Conservation (phyloP, 2,888 invertebrate species). For the Nematopogon swammerdamellus region DNA sequence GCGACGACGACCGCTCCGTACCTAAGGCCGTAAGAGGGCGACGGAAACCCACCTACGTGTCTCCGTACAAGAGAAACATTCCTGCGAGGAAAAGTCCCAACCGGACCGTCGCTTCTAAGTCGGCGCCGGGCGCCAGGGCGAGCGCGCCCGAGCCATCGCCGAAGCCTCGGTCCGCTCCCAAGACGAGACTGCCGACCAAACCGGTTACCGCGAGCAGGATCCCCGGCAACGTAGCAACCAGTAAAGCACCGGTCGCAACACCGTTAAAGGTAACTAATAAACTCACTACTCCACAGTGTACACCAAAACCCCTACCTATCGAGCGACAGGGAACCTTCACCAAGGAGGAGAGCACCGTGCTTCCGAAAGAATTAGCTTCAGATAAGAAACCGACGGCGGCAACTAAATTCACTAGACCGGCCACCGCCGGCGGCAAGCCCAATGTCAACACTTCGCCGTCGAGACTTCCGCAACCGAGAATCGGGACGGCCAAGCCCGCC, state of each 20-base stretch:
- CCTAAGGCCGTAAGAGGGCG: slow-evolving; percentile 64
- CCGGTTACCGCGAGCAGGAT: slow-evolving; percentile 29
- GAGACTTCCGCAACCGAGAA: slow-evolving; percentile 32
- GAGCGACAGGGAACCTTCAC: slow-evolving; percentile 91
- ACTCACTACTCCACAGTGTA: slow-evolving; percentile 15
- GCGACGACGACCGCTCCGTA: slow-evolving; percentile 33
- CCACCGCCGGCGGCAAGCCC: slow-evolving; percentile 26
- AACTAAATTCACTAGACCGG: slow-evolving; percentile 24
- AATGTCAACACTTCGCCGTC: slow-evolving; percentile 39
- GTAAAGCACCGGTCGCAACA: slow-evolving; percentile 27
- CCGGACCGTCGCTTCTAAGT: slow-evolving; percentile 14
- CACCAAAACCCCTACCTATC: slow-evolving; percentile 45
- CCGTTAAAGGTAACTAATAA: slow-evolving; percentile 23
- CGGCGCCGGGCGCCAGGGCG: not conserved
- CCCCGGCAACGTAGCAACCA: slow-evolving; percentile 33
- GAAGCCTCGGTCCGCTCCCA: slow-evolving; percentile 13
- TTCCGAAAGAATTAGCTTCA: slow-evolving; percentile 26
- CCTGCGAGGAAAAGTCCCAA: slow-evolving; percentile 30
- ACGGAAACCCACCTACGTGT: slow-evolving; percentile 66
- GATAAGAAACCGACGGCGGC: slow-evolving; percentile 13
- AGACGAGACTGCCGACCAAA: slow-evolving; percentile 28
- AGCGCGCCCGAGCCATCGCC: not conserved
- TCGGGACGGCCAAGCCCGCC: slow-evolving; percentile 19
- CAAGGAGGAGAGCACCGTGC: slow-evolving; percentile 68
- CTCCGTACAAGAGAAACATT: slow-evolving; percentile 48